These are phyloP conservation scores for Macrobrachium rosenbergii DNA, from an alignment of 1,140 invertebrate species.

Conservation along the genomic window DNA sequence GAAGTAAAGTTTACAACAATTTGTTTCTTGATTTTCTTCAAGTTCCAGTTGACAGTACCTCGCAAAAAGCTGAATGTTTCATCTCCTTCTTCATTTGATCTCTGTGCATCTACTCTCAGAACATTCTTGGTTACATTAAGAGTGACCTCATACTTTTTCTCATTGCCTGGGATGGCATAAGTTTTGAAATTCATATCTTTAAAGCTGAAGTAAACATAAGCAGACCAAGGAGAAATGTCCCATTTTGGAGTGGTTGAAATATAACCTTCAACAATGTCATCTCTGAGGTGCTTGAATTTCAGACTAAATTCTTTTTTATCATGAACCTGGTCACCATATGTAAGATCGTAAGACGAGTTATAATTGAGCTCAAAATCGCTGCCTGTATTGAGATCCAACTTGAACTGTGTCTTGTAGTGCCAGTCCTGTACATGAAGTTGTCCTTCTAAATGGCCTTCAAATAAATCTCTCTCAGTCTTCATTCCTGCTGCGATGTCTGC, in stretches of 20 bases:
- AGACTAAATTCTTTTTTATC: too few species aligned
- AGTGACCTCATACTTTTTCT: slow-evolving; percentile 31
- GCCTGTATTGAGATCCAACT: not conserved
- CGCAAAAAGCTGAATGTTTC: slow-evolving; percentile 16
- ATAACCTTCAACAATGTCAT: not conserved
- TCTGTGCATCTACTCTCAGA: slow-evolving; percentile 6
- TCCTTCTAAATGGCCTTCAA: slow-evolving; percentile 2
- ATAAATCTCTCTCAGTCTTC: not conserved
- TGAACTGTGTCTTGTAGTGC: slow-evolving; percentile 25
- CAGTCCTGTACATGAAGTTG: slow-evolving; percentile 7
- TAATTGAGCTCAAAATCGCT: slow-evolving; percentile 2
- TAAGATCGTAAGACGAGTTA: slow-evolving; percentile 2
- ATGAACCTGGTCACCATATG: not conserved
- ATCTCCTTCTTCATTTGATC: slow-evolving; percentile 1
- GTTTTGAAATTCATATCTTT: not conserved
- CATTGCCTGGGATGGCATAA: slow-evolving; percentile 36
- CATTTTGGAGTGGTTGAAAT: not conserved
- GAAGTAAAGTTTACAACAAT: slow-evolving; percentile 43
- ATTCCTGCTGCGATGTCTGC: slow-evolving; percentile 21
- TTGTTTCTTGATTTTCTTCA: slow-evolving; percentile 7
- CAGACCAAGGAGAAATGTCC: slow-evolving; percentile 26
- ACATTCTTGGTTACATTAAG: not conserved
- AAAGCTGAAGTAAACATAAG: not conserved
- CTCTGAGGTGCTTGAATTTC: too few species aligned
- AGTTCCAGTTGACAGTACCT: slow-evolving; percentile 32